Conservation (phyloP, 2,113 vertebrate genomes). For the Emydocephalus ijimae region DNA sequence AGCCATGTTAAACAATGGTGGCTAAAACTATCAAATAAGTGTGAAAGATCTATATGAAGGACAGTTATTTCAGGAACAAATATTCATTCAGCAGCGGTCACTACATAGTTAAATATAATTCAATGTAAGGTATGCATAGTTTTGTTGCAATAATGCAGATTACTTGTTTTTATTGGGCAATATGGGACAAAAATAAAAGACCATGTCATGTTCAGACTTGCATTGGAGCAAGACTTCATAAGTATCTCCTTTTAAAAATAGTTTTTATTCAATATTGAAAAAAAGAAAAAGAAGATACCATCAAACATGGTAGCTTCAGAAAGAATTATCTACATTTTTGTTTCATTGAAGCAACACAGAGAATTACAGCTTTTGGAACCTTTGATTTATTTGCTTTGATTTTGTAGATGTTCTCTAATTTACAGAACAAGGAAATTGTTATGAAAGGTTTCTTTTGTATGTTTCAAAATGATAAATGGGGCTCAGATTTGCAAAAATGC, state of each 20-base stretch:
- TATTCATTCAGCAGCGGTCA: neutral
- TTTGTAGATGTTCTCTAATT: neutral
- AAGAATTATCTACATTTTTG: slow-evolving; percentile 34
- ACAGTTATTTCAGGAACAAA: neutral
- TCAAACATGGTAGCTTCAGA: neutral
- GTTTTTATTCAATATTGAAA: neutral
- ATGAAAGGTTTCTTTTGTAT: slow-evolving; percentile 16
- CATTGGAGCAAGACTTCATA: slow-evolving; percentile 46
- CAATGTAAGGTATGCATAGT: neutral
- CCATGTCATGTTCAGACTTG: slow-evolving; percentile 33
- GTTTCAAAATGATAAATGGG: slow-evolving; percentile 18
- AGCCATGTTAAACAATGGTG: neutral
- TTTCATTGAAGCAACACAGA: slow-evolving; percentile 29
- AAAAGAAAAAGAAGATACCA: neutral
- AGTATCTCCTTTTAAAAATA: slow-evolving; percentile 3
- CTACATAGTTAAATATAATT: neutral
- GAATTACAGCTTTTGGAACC: slow-evolving; percentile 41
- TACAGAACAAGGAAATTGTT: slow-evolving; percentile 26
- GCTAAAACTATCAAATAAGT: neutral
- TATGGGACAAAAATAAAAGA: slow-evolving; percentile 23
- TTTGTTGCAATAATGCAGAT: slow-evolving; percentile 34
- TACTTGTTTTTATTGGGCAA: slow-evolving; percentile 16
- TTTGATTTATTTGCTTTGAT: slow-evolving; percentile 18
- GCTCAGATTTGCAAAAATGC: neutral
- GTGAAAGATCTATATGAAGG: neutral